These are phyloP conservation scores for Andrena fulva DNA, from an alignment of 2,888 invertebrate genomes.

Conservation along the genomic window DNA sequence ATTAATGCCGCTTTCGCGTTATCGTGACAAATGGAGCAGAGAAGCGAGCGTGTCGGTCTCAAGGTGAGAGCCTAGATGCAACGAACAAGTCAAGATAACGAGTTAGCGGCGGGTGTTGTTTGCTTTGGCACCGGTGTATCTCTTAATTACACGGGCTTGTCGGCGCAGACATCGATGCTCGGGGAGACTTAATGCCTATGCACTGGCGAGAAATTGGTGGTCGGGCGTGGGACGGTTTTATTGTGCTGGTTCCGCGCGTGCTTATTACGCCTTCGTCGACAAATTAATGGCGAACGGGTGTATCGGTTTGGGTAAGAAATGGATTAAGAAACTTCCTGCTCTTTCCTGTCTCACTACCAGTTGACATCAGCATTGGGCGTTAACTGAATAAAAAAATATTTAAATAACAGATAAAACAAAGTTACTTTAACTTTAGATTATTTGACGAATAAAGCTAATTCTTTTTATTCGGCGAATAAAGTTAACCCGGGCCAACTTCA, in stretches of 20 bases:
- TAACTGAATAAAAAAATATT: too few relatives aligned
- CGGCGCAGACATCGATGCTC: background rate
- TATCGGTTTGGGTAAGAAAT: slow-evolving; percentile 30
- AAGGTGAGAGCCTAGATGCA: slow-evolving; percentile 41
- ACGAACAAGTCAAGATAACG: slow-evolving; percentile 38
- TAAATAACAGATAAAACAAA: too few relatives aligned
- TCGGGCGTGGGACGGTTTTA: background rate
- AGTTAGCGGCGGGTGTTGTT: slow-evolving; percentile 19
- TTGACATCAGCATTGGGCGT: too few relatives aligned
- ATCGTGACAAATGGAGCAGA: slow-evolving; percentile 60
- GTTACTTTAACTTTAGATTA: too few relatives aligned
- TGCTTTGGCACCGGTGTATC: slow-evolving; percentile 25
- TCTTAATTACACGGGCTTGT: slow-evolving; percentile 33
- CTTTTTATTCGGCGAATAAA: too few relatives aligned
- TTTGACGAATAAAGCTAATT: too few relatives aligned
- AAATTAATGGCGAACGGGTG: background rate
- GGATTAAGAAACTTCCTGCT: slow-evolving; percentile 11
- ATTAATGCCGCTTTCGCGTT: slow-evolving; percentile 61
- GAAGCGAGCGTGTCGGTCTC: slow-evolving; percentile 28
- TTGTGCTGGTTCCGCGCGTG: slow-evolving; percentile 20
- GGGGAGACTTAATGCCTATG: background rate
- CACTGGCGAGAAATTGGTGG: background rate
- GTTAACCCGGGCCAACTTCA: too few relatives aligned
- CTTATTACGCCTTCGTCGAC: slow-evolving; percentile 12
- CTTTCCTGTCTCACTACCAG: background rate